Evolutionary conservation across 1,140 invertebrate species (phyloP).

Genomic region (Plectus sambesii): DNA sequence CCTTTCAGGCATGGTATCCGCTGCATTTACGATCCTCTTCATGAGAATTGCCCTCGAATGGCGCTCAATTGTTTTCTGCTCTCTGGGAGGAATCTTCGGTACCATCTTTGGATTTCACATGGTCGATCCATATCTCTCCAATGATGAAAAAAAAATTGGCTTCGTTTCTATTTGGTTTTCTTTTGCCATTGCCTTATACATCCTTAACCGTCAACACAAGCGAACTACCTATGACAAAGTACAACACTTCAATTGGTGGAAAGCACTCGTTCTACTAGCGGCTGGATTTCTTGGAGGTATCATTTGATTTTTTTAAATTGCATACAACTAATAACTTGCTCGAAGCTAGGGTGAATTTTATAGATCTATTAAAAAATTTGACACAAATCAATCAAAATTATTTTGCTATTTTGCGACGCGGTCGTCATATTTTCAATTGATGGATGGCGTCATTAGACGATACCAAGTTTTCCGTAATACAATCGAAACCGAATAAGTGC

Average conservation of each 20-base stretch:
- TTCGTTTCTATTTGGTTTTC: constrained; percentile 42
- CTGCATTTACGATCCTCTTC: constrained; percentile 25
- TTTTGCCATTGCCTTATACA: constrained; percentile 36
- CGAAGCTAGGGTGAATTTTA: too few relatives aligned
- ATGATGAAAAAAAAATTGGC: constrained; percentile 35
- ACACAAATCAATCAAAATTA: too few relatives aligned
- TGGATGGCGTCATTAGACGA: too few relatives aligned
- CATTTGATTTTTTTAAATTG: too few relatives aligned
- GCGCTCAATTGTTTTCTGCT: constrained; percentile 16
- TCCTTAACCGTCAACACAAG: constrained; percentile 36
- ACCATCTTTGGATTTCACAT: constrained; percentile 21
- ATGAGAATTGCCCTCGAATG: constrained; percentile 26
- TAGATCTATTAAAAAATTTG: too few relatives aligned
- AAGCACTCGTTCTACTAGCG: constrained; percentile 28
- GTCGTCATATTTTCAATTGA: too few relatives aligned
- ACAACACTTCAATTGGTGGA: constrained; percentile 26
- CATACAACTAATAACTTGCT: too few relatives aligned
- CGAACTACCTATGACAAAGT: constrained; percentile 30
- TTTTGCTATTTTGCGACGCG: too few relatives aligned
- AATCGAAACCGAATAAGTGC: too few relatives aligned
- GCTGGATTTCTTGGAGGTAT: constrained; percentile 39
- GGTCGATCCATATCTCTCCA: constrained; percentile 14
- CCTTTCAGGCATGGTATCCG: constrained; percentile 17
- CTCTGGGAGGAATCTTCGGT: constrained; percentile 18
- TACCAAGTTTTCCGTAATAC: too few relatives aligned